Conservation (phyloP, 2,888 invertebrate genomes). For the Bombyx huttoni region DNA sequence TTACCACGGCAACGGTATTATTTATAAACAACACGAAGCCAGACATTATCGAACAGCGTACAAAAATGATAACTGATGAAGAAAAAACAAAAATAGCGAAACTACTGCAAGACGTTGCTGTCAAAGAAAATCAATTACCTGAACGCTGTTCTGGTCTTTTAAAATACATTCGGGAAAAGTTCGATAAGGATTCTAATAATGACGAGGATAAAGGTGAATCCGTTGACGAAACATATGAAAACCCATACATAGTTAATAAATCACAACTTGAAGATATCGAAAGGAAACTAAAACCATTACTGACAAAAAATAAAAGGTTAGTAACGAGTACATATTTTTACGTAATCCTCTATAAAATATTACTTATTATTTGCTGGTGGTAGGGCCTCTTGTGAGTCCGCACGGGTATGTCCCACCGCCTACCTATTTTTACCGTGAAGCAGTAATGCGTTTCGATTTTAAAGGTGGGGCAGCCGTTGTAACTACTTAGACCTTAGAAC, state of each 20-base stretch:
- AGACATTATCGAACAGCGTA: background rate
- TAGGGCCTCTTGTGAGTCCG: too few relatives aligned
- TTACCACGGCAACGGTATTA: conserved; percentile 9
- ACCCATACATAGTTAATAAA: conserved; percentile 45
- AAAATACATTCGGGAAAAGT: conserved; percentile 39
- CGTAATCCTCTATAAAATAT: background rate
- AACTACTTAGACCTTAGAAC: too few relatives aligned
- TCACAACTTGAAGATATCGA: conserved; percentile 41
- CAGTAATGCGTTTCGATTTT: too few relatives aligned
- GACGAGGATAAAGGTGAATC: conserved; percentile 16
- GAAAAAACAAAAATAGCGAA: conserved; percentile 48
- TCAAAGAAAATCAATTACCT: conserved; percentile 43
- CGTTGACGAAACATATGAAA: conserved; percentile 22
- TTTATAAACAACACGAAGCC: background rate
- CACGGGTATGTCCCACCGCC: too few relatives aligned
- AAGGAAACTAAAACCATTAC: conserved; percentile 33
- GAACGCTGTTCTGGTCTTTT: conserved; percentile 42
- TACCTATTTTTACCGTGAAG: too few relatives aligned
- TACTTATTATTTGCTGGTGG: too few relatives aligned
- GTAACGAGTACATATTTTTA: conserved; percentile 1
- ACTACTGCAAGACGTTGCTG: conserved; percentile 44
- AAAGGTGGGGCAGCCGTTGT: too few relatives aligned
- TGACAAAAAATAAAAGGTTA: conserved; percentile 34
- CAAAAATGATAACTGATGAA: conserved; percentile 50
- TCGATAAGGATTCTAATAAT: conserved; percentile 26